Base-by-base conservation (phyloP, 2,113 vertebrate species). In the Mugil cephalus region DNA sequence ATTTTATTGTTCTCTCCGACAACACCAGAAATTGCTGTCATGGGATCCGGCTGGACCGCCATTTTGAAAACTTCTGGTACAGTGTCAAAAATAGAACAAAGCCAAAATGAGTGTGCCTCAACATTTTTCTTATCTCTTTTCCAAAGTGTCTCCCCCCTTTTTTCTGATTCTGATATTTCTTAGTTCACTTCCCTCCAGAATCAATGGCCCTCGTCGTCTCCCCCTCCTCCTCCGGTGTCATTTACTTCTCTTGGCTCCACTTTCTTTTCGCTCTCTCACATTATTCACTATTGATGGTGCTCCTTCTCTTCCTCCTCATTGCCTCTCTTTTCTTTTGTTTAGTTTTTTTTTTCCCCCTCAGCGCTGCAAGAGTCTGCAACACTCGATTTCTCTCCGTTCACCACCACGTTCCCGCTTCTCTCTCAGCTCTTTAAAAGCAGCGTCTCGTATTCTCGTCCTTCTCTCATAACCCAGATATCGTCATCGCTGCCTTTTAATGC, bases 181-280 rank as follows among this genome's bases (percentile, higher is more conserved):
- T 30, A 30, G 13, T 7, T 45, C 43, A 50, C 43, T 63, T 75
- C 51, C 51, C n/a, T 0, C 56, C 78, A 34, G 64, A 56, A 69
- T 82, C 74, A 68, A 34, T 76, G 71, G 55, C 60, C 52, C 7
- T 51, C 43, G 60, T 55, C 60, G 30, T 38, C 19, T 51, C 11
- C 58, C 11, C 52, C 45, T 30, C 19, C 18, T 60, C 52, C 45
- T 30, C 19, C 18, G 56, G 59, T 51, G 12, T 61, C 72, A 50
- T 79, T 30, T 19, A 68, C 7, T 40, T 74, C 43, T 17, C 35
- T 38, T 40, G 47, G 30, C 39, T 62, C 36, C 63, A 10, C 17
- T 9, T 17, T 38, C 21, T 58, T 71, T 50, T 24, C 17, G 47
- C 30, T 46, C 19, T 30, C 8, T 73, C 48, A 21, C 46, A 40